A percentile compares a stretch with the other conserved stretches of the same genome.
These are phyloP conservation scores for Chamaetylas fuelleborni DNA, from an alignment of 2,113 vertebrate genomes.

Conservation along the genomic window DNA sequence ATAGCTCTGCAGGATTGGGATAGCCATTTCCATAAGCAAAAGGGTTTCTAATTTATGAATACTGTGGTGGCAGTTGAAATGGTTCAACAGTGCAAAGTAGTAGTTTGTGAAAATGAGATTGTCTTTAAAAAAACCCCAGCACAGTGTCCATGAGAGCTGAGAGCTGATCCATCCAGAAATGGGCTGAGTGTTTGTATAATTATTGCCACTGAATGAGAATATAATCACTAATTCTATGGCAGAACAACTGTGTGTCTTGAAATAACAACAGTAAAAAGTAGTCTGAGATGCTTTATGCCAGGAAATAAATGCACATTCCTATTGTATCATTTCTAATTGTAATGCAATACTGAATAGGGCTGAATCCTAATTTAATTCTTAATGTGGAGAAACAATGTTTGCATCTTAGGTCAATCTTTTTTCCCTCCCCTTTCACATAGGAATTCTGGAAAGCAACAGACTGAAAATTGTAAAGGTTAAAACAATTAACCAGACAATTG, in stretches of 20 bases:
- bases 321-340: not conserved
- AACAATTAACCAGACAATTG: constrained; percentile 86
- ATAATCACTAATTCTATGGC: not conserved
- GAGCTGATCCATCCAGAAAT: not conserved
- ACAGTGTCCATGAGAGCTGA: not conserved
- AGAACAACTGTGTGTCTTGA: not conserved
- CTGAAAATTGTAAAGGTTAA: constrained; percentile 80
- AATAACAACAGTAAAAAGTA: not conserved
- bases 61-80: not conserved
- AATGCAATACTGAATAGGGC: not conserved
- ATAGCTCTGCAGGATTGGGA: not conserved
- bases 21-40: not conserved
- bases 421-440: constrained; percentile 41
- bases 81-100: not conserved
- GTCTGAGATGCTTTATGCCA: not conserved
- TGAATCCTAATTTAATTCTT: not conserved
- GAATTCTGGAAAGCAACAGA: constrained; percentile 93
- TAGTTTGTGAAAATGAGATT: not conserved
- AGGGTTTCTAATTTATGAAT: not conserved
- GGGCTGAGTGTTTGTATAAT: not conserved
- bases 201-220: not conserved
- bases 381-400: not conserved
- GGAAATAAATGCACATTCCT: not conserved
- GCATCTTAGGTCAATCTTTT: not conserved
- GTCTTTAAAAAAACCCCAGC: not conserved